Evolutionary conservation across 1,140 invertebrate genomes (phyloP).

Genomic region (Bactericera cockerelli): DNA sequence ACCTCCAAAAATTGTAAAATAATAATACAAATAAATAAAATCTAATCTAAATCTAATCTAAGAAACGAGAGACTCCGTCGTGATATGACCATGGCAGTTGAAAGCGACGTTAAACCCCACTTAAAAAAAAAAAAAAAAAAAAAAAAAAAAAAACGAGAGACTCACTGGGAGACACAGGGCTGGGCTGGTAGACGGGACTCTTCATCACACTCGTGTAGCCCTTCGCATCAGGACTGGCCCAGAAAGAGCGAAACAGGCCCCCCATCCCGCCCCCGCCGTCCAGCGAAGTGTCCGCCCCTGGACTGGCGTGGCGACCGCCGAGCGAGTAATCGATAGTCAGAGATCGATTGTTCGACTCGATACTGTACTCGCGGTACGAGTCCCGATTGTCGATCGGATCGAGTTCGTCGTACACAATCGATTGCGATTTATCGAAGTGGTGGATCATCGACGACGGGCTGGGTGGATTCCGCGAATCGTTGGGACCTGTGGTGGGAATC

Average conservation of each 20-base stretch:
- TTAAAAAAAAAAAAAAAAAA: not conserved
- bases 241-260: not conserved
- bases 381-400: not conserved
- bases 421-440: too few relatives aligned
- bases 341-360: not conserved
- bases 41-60: too few relatives aligned
- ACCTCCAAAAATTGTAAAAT: too few relatives aligned
- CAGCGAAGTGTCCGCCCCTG: not conserved
- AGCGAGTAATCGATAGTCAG: not conserved
- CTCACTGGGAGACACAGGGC: constrained; percentile 34
- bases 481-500: too few relatives aligned
- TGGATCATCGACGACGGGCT: too few relatives aligned
- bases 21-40: too few relatives aligned
- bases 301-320: not conserved
- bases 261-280: not conserved
- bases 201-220: constrained; percentile 23
- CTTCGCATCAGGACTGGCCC: not conserved
- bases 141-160: constrained; percentile 5
- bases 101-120: too few relatives aligned
- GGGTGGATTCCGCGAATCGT: too few relatives aligned
- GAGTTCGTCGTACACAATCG: not conserved
- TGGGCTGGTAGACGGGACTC: constrained; percentile 36
- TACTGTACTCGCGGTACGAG: not conserved
- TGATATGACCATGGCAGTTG: too few relatives aligned
- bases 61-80: too few relatives aligned